These are phyloP conservation scores for Callosobruchus maculatus DNA, from an alignment of 2,888 invertebrate genomes.

Conservation along the genomic window DNA sequence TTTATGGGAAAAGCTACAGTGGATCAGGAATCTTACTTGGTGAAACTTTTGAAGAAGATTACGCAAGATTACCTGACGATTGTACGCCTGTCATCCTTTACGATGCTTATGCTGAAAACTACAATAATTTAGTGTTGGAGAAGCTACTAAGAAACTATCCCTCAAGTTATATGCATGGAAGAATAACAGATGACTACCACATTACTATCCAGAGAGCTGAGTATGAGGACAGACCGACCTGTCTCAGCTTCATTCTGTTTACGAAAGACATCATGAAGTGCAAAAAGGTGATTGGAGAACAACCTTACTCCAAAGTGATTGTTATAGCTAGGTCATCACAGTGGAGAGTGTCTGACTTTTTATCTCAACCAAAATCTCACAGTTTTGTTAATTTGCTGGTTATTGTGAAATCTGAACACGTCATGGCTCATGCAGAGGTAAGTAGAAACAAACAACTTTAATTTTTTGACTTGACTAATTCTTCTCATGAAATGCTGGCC, in stretches of 20 bases:
- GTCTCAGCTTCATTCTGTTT: constrained; percentile 65
- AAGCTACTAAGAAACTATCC: constrained; percentile 58
- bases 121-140: constrained; percentile 57
- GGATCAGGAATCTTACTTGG: constrained; percentile 59
- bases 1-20: constrained; percentile 34
- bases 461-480: too few relatives aligned
- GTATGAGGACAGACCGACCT: constrained; percentile 41
- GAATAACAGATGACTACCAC: constrained; percentile 53
- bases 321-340: constrained; percentile 68
- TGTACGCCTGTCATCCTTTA: constrained; percentile 68
- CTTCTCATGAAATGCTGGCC: too few relatives aligned
- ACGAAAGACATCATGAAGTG: constrained; percentile 61
- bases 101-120: constrained; percentile 54
- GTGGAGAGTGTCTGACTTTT: constrained; percentile 71
- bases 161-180: constrained; percentile 60
- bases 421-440: constrained; percentile 34
- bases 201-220: constrained; percentile 28
- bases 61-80: constrained; percentile 58
- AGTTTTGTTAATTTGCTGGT: constrained; percentile 68
- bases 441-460: too few relatives aligned
- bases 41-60: constrained; percentile 58
- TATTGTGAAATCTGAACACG: constrained; percentile 62
- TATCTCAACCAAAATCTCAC: constrained; percentile 59
- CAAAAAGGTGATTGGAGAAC: constrained; percentile 59
- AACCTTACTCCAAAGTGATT: constrained; percentile 61